Evolutionary conservation across 1,140 invertebrate species (phyloP), one percentile per base, ranked within the genome.

Genomic region (Mylabris phalerata): DNA sequence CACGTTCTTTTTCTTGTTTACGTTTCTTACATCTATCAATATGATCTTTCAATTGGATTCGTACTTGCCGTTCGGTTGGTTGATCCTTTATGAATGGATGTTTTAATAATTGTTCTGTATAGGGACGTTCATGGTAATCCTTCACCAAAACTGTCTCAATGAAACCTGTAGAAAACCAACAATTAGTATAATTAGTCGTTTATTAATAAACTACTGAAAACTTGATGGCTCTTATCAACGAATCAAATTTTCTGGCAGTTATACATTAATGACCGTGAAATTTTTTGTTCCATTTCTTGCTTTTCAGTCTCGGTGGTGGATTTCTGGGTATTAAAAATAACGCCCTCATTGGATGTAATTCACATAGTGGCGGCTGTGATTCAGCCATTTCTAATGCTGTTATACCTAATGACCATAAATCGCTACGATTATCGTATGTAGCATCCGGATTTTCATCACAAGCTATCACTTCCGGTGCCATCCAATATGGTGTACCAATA

Each of bases 401-500:
- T 68, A 99, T 99, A 69, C 95, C 97, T 60, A 99, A 81, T 46
- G 94, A 98, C 97, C 97, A 99, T 47, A 98, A 80, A 79, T 99
- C 97, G 75, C 92, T 96, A 74, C 97, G 86, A 79, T 98, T 98
- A 76, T 99, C 98, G 74, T 99, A 99, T 41, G 98, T 99, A 32
- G 97, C 97, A 75, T 99, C 96, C 44, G 96, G 94, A 80, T 99
- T 99, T 78, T 99, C 96, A 80, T 99, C 98, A 78, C 98, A 99
- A 49, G 96, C 97, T 75, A 99, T 99, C n/a, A 99, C 98, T 81
- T 88, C 90, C 38, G 90, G 89, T 13, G 90, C 91, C 90, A 93
- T 96, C 95, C 95, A 98, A 75, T 98, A 99, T 26, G 96, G 95
- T 38, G 96, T 99, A 57, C 98, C 98, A 75, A 99, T 99, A 73